Conservation (phyloP, 2,113 vertebrate genomes). For the Paradisaea rubra region DNA sequence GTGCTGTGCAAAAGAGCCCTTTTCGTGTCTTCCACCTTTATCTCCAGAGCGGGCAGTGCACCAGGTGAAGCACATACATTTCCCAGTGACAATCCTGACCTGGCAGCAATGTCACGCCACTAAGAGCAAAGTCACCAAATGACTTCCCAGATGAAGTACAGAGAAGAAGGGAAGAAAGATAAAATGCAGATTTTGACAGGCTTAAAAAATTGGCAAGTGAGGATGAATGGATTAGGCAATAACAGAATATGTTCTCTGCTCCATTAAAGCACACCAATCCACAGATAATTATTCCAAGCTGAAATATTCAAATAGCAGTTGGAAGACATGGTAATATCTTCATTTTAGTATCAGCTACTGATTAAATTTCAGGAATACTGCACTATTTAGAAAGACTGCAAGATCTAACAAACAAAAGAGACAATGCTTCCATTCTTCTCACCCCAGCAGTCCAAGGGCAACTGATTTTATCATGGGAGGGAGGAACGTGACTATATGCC, state of each 20-base stretch:
- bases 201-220: neutral
- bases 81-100: neutral
- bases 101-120: neutral
- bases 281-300: neutral
- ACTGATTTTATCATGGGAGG: neutral
- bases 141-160: neutral
- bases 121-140: neutral
- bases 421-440: neutral
- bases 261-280: neutral
- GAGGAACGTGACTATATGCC: neutral
- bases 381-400: neutral
- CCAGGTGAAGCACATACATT: neutral
- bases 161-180: neutral
- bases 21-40: neutral
- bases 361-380: neutral
- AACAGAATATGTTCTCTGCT: neutral
- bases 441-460: neutral
- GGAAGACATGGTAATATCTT: neutral
- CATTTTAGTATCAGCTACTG: neutral
- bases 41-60: neutral
- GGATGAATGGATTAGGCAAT: neutral
- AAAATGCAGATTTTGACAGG: neutral
- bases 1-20: neutral
- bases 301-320: slow-evolving; percentile 26
- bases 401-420: neutral